Base-by-base conservation (phyloP, 2,113 vertebrate species). In the Lamprotornis superbus region DNA sequence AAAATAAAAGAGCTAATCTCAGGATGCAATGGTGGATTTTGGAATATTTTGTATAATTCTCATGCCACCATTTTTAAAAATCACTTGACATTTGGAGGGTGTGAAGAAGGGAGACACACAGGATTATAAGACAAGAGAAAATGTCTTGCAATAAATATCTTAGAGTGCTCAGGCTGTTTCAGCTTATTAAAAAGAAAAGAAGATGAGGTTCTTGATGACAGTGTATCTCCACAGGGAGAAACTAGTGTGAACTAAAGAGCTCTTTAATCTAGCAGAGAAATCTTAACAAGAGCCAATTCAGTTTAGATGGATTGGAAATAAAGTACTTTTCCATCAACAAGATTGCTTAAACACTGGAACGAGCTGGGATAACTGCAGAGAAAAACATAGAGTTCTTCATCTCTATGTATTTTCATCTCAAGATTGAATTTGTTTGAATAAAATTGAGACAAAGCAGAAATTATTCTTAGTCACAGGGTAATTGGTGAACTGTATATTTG, bases 121-220 rank as follows among this genome's bases (percentile, higher is more conserved):
- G 28, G 42, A 78, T 95, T 87, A 77, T 5, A 83, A 52, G 68
- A 89, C 39, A 90, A 92, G 59, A 46, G 12, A 65, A 89, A 50
- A 63, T 74, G 11, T 44, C 40, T 80, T 92, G 42, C 50, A 57
- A 42, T 73, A 50, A 87, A 55, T 63, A 56, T 70, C 25, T 92
- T 69, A 44, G 23, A 89, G 55, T 70, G 20, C 60, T 94, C 7
- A 6, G 80, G n/a, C 47, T 83, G n/a, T 84, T 94, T 81, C 73
- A 87, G 50, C n/a, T 89, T 93, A 74, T 93, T 95, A 93, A 94
- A 95, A 94, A 85, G 47, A 83, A 68, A 60, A 76, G 12, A 71
- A 88, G 59, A 81, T 0, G 1, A 35, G 23, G n/a, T 78, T 67
- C 73, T 75, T 94, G 68, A 94, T 92, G 90, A 37, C 37, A 84